Base-by-base conservation (phyloP, 2,797 vertebrate genomes). In the Sebastes minor region DNA sequence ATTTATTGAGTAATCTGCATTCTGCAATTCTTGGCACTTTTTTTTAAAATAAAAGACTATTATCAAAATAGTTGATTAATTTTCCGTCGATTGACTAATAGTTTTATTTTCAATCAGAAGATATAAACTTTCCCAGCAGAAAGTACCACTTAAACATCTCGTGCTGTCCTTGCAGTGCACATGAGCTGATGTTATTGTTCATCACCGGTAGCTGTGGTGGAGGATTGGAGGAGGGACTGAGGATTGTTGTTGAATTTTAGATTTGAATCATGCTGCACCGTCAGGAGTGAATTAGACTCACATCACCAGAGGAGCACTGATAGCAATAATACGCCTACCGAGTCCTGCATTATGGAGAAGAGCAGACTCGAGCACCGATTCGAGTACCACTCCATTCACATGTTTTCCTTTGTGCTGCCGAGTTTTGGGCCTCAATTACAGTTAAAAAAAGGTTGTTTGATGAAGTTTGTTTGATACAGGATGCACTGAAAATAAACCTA, bases 231-330 rank as follows among this genome's bases (percentile, higher is more conserved):
- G 70, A 57, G 52, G 52, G n/a, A 3, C 10, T 6, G 22, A 2
- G 11, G 7, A 7, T 59, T 62, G 56, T 66, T 71, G 66, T 42
- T 53, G 76, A 38, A 12, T 42, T 46, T 53, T 35, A 16, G 60
- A 70, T 74, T 74, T 70, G 53, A 65, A 56, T 75, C n/a, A 55
- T 14, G 8, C 46, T 25, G 22, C 46, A 4, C 67, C 12, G 60
- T 74, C 38, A 14, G 18, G 30, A 70, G n/a, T 72, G 57, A 81
- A 55, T 75, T 74, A 61, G 66, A 78, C 53, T 65, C 70, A 5
- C 64, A 46, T 38, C 71, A 13, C 8, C 42, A 60, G 60, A 79
- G 53, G 55, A 46, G 32, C 64, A 33, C 53, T 20, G 38, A 75
- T 28, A 16, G n/a, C 60, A 71, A 18, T 25, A 59, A 53, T 11